Evolutionary conservation across 2,888 invertebrate genomes (phyloP).

Genomic region (Saturnia japonica): DNA sequence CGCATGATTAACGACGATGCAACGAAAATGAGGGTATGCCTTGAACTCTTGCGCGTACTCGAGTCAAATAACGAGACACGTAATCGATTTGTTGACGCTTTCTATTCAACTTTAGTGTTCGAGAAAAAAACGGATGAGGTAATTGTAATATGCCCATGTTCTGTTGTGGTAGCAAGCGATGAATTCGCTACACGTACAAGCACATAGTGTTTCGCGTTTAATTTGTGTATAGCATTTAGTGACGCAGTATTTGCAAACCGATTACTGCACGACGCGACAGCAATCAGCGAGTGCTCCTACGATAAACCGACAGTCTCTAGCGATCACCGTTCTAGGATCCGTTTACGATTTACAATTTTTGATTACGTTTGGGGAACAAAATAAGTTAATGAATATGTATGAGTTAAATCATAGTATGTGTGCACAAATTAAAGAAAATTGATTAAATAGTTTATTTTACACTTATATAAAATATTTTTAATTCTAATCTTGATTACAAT

Average conservation of each 20-base stretch:
- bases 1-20: neutral
- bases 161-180: neutral
- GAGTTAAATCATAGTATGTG: neutral
- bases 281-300: neutral
- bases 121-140: neutral
- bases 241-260: neutral
- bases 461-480: too few species aligned
- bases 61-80: neutral
- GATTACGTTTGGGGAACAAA: neutral
- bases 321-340: neutral
- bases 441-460: neutral
- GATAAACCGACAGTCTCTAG: neutral
- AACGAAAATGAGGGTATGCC: neutral
- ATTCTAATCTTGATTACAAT: too few species aligned
- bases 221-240: neutral
- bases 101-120: neutral
- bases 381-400: too few species aligned
- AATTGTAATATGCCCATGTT: neutral
- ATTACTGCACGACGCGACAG: neutral
- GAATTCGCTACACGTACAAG: too few species aligned
- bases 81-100: conserved; percentile 7
- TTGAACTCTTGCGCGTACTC: neutral
- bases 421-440: neutral
- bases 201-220: neutral
- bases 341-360: neutral